Conservation (phyloP, 2,888 invertebrate genomes). For the Scrobipalpa costella region DNA sequence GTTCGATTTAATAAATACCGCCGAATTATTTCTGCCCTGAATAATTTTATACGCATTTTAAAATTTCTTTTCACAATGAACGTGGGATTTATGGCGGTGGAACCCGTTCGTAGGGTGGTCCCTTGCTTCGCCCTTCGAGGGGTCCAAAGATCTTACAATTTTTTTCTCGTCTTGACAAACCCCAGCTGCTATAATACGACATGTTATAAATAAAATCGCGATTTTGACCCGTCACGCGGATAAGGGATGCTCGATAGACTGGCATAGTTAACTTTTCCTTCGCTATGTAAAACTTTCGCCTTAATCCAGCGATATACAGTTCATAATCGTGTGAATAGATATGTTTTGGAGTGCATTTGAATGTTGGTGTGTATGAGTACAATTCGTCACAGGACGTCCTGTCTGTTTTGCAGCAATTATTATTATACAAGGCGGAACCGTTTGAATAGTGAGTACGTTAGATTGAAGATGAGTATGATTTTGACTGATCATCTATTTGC, state of each 20-base stretch:
- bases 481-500: slow-evolving; percentile 26
- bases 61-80: slow-evolving; percentile 76
- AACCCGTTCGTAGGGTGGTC: slow-evolving; percentile 79
- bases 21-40: slow-evolving; percentile 76
- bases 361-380: slow-evolving; percentile 48
- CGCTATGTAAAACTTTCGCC: slow-evolving; percentile 21
- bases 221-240: slow-evolving; percentile 78
- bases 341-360: slow-evolving; percentile 38
- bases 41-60: slow-evolving; percentile 81
- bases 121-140: slow-evolving; percentile 51
- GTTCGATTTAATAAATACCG: slow-evolving; percentile 60
- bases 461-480: slow-evolving; percentile 34
- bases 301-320: slow-evolving; percentile 37
- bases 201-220: slow-evolving; percentile 80
- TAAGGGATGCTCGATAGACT: slow-evolving; percentile 68
- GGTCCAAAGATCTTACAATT: slow-evolving; percentile 62
- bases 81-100: slow-evolving; percentile 77
- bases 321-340: slow-evolving; percentile 35
- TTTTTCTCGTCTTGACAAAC: slow-evolving; percentile 76
- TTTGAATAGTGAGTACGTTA: slow-evolving; percentile 53
- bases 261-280: slow-evolving; percentile 40
- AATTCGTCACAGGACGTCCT: slow-evolving; percentile 79
- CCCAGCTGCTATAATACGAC: slow-evolving; percentile 76
- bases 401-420: slow-evolving; percentile 77
- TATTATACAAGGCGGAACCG: slow-evolving; percentile 71